Conservation (phyloP, 2,797 vertebrate genomes). For the Argentina silus region DNA sequence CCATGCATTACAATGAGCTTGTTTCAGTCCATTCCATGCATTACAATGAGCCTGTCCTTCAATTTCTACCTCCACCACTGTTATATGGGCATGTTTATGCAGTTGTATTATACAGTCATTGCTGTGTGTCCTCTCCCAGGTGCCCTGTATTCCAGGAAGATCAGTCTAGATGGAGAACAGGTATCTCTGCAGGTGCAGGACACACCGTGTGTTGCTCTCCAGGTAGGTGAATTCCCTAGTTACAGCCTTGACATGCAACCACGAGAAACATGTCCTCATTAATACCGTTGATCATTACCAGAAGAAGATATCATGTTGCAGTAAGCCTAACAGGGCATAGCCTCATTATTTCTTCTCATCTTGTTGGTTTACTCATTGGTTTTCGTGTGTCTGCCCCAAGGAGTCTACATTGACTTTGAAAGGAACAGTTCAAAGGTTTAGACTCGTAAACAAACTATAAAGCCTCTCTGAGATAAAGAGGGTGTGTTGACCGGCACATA, state of each 20-base stretch:
- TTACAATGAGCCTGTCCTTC: too few relatives aligned
- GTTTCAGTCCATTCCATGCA: neutral
- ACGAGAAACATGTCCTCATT: neutral
- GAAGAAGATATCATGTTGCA: neutral
- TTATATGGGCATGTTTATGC: neutral
- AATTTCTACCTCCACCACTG: too few relatives aligned
- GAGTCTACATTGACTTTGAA: slow-evolving; percentile 29
- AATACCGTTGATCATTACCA: neutral
- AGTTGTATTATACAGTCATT: neutral
- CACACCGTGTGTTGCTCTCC: slow-evolving; percentile 88
- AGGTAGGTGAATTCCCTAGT: slow-evolving; percentile 75
- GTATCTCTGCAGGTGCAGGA: slow-evolving; percentile 94
- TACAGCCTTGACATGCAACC: neutral
- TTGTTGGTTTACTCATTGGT: slow-evolving; percentile 8
- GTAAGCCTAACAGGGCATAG: neutral
- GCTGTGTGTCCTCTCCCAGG: slow-evolving; percentile 68
- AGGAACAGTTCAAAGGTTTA: slow-evolving; percentile 44
- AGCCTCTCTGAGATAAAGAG: slow-evolving; percentile 43
- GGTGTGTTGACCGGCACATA: slow-evolving; percentile 10
- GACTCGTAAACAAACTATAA: slow-evolving; percentile 38
- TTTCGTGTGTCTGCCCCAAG: slow-evolving; percentile 16
- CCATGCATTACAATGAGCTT: too few relatives aligned
- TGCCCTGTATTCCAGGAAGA: slow-evolving; percentile 91
- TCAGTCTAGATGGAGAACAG: slow-evolving; percentile 89
- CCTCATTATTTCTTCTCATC: neutral